These are phyloP conservation scores for Timandra comae DNA, from an alignment of 2,888 invertebrate genomes.

Conservation along the genomic window DNA sequence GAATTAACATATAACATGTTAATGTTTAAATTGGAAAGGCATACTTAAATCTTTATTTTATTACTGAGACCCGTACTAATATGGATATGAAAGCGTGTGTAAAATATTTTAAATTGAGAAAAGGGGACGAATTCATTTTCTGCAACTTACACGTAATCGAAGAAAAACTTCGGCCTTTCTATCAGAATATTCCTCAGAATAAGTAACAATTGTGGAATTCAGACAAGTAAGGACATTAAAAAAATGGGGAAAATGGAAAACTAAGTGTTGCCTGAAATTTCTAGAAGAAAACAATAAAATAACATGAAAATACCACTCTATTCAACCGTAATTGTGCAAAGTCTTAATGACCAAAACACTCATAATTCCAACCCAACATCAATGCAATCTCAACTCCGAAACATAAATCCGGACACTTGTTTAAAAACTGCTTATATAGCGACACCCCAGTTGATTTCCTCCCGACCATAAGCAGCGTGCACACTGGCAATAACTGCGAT, in stretches of 20 bases:
- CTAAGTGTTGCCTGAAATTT: too few species aligned
- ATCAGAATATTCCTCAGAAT: too few species aligned
- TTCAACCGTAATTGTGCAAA: neutral
- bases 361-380: slow-evolving; percentile 4
- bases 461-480: slow-evolving; percentile 64
- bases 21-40: slow-evolving; percentile 6
- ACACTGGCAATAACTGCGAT: slow-evolving; percentile 66
- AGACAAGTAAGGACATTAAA: too few species aligned
- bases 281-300: neutral
- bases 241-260: too few species aligned
- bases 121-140: too few species aligned
- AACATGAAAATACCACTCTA: neutral
- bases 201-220: too few species aligned
- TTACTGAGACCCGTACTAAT: too few species aligned
- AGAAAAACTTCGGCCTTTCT: too few species aligned
- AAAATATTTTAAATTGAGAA: too few species aligned
- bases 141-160: too few species aligned
- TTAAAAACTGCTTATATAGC: slow-evolving; percentile 55
- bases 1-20: slow-evolving; percentile 14
- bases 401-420: slow-evolving; percentile 52
- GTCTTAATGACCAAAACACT: neutral
- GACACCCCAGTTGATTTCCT: slow-evolving; percentile 58
- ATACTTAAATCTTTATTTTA: too few species aligned
- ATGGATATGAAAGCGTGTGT: too few species aligned
- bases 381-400: slow-evolving; percentile 24